These are phyloP conservation scores for Phylloscopus whistleri DNA, from an alignment of 2,113 vertebrate genomes.

Conservation along the genomic window DNA sequence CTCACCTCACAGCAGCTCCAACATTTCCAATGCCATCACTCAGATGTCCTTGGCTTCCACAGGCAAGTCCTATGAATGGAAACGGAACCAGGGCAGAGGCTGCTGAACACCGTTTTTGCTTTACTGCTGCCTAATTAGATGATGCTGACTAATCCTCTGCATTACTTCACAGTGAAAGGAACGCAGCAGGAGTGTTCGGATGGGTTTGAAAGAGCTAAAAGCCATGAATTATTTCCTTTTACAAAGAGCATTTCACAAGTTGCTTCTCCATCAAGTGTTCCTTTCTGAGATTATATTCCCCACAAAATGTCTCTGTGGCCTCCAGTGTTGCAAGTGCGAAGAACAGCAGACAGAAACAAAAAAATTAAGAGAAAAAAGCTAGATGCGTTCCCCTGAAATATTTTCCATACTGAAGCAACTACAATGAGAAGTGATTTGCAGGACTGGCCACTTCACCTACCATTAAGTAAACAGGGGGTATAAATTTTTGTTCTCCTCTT, in stretches of 20 bases:
- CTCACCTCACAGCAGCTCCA: background rate
- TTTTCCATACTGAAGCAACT: background rate
- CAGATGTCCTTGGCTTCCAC: background rate
- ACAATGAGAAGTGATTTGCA: background rate
- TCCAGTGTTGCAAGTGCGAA: background rate
- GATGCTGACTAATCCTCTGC: conserved; percentile 50
- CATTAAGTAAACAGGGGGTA: background rate
- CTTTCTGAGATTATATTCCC: background rate
- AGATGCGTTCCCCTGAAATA: background rate
- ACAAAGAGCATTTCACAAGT: background rate
- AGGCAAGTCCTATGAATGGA: background rate
- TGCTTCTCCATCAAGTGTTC: background rate
- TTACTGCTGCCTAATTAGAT: conserved; percentile 45
- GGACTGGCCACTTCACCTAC: background rate
- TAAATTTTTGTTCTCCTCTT: background rate
- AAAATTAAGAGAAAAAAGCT: background rate
- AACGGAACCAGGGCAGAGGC: background rate
- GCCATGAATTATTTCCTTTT: conserved; percentile 15
- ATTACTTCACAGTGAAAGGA: conserved; percentile 1
- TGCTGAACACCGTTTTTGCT: background rate
- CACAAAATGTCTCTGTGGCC: background rate
- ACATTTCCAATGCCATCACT: background rate
- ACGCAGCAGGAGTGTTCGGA: conserved; percentile 12
- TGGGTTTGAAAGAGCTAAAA: conserved; percentile 39
- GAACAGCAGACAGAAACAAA: background rate